Evolutionary conservation across 2,888 invertebrate genomes (phyloP).

Genomic region (Chaitophorus viminalis): DNA sequence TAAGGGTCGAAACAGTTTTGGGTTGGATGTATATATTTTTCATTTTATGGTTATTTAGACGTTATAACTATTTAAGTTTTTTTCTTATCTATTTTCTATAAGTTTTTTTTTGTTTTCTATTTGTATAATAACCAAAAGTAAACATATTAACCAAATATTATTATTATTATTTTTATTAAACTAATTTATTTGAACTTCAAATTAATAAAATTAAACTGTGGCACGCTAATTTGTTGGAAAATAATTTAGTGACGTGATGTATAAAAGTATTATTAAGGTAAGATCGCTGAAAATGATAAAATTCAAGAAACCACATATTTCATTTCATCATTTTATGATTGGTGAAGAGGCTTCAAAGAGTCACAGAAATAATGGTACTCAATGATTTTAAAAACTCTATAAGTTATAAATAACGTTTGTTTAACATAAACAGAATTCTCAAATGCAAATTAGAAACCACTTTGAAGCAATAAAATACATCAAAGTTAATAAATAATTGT

Average conservation of each 20-base stretch:
- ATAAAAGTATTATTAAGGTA: background rate
- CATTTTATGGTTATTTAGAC: no score
- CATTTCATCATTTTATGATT: background rate
- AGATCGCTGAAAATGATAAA: conserved; percentile 25
- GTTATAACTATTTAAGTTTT: no score
- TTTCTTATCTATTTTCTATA: no score
- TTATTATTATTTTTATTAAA: no score
- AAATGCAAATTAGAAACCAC: conserved; percentile 9
- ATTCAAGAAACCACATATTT: background rate
- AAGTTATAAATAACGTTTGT: background rate
- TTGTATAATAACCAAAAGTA: no score
- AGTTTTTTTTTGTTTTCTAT: no score
- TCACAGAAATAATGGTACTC: background rate
- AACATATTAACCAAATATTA: no score
- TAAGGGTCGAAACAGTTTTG: no score
- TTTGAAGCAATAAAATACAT: conserved; percentile 29
- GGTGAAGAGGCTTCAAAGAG: background rate
- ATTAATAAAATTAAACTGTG: no score
- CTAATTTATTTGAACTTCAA: no score
- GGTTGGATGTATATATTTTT: no score
- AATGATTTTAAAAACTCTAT: background rate
- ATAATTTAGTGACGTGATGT: background rate
- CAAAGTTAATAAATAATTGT: conserved; percentile 31
- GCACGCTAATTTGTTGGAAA: no score
- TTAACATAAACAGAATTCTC: background rate